A percentile compares a stretch with the other conserved stretches of the same genome.
Conservation (phyloP, 2,797 vertebrate species). For the Mormyrus proboscirostris region DNA sequence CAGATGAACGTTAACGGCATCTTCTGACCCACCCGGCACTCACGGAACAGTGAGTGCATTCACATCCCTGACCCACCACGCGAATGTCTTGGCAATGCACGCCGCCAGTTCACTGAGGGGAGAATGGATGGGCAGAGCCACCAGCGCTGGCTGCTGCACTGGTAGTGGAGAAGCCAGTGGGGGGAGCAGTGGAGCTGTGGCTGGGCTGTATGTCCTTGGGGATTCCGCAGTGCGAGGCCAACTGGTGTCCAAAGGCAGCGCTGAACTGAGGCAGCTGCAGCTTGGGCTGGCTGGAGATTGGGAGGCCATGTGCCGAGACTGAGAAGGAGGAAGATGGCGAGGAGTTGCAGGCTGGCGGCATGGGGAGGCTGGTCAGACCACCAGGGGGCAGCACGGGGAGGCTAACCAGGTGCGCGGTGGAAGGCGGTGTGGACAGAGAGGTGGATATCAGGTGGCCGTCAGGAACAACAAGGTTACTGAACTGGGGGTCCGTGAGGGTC, state of each 20-base stretch:
- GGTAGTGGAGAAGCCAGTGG: constrained; percentile 86
- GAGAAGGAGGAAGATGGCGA: constrained; percentile 66
- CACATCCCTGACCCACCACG: neutral
- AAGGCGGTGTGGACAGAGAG: constrained; percentile 89
- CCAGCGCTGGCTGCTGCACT: constrained; percentile 89
- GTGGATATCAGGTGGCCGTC: constrained; percentile 96
- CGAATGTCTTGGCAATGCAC: neutral
- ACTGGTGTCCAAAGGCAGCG: constrained; percentile 94
- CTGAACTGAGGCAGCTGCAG: constrained; percentile 99
- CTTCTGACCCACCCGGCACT: neutral
- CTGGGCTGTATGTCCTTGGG: constrained; percentile 98
- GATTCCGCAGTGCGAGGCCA: constrained; percentile 97
- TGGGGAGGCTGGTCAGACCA: constrained; percentile 67
- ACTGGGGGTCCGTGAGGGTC: constrained; percentile 82
- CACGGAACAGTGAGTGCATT: neutral
- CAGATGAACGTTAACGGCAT: neutral
- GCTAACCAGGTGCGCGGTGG: constrained; percentile 84
- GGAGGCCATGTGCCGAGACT: constrained; percentile 72
- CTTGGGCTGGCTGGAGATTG: constrained; percentile 84
- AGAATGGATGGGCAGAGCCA: constrained; percentile 77
- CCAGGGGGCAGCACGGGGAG: constrained; percentile 88
- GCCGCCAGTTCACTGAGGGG: constrained; percentile 65
- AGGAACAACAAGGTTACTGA: constrained; percentile 83
- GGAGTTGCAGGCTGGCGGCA: constrained; percentile 68
- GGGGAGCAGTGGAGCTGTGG: constrained; percentile 97